Evolutionary conservation across 64 coral and sea anemone species (phyloP), one percentile per base, ranked within the genome.

Genomic region (Catalaphyllia jardinei): DNA sequence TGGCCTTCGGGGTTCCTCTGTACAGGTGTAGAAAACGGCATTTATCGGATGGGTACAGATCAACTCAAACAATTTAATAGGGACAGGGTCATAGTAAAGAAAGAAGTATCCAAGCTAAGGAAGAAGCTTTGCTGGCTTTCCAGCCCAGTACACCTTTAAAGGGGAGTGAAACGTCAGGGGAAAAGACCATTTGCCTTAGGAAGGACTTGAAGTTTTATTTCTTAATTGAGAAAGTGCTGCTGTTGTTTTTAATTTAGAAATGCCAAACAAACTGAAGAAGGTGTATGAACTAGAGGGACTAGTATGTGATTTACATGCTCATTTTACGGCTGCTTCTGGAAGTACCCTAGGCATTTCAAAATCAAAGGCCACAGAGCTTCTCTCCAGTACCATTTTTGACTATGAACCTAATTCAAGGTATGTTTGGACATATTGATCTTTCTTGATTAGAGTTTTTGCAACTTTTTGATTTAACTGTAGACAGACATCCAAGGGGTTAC

Each of bases 271-370:
- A 74, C 39, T 98, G 3, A 94, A 93, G 46, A 98, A 95, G 57
- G 96, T 98, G 49, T 98, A 95, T 79, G 96, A 98, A 75, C 78
- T 98, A 14, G 96, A 95, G 67, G 96, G 96, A 4, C 69, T 98
- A 20, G 87, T 98, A 19, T 91, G 87, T 80, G 96, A 98, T 86
- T 75, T 98, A 9, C 89, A 93, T 75, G 31, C 62, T 14, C 93
- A 98, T 65, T 80, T 89, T 27, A 78, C 81, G 2, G 75, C 72
- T 24, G 80, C 64, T 11, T 52, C 49, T n/a, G 91, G 83, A 24
- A 78, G 78, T 29, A 62, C 77, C 28, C 10, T 92, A 62, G 78
- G 75, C 22, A 95, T 95, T 69, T 98, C 96, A 0, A 95, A 95
- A 62, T 49, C 88, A 30, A 91, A 98, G 83, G 96, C 93, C n/a